These are phyloP conservation scores for Acrobasis suavella DNA, from an alignment of 2,888 invertebrate species.

Conservation along the genomic window DNA sequence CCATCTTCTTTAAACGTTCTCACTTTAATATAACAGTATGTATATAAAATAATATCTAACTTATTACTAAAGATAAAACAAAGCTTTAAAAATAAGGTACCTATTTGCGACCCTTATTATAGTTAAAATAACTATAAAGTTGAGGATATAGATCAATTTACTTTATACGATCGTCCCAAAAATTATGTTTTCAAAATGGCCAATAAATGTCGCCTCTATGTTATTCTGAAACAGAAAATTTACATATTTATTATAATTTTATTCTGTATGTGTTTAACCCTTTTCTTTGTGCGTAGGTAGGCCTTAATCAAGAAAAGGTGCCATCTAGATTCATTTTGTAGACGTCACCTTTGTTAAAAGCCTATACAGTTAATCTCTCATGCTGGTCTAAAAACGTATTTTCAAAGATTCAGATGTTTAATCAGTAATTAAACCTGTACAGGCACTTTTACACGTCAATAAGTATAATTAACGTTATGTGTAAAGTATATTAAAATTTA, in stretches of 20 bases:
- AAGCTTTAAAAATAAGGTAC: neutral
- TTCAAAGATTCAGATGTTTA: too few species aligned
- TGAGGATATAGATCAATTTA: neutral
- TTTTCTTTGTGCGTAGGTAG: neutral
- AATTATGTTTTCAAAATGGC: conserved; percentile 1
- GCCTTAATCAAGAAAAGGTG: conserved; percentile 1
- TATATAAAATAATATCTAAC: too few species aligned
- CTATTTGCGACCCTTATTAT: neutral
- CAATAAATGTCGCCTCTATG: neutral
- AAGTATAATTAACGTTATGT: too few species aligned
- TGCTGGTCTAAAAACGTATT: too few species aligned
- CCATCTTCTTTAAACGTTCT: too few species aligned
- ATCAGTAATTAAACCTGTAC: too few species aligned
- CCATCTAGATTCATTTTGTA: neutral
- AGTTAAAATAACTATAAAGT: neutral
- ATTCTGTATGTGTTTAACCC: neutral
- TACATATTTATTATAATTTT: conserved; percentile 2
- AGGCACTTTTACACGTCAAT: too few species aligned
- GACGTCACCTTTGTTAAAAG: too few species aligned
- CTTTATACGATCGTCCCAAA: neutral
- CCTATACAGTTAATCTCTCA: too few species aligned
- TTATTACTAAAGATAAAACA: neutral
- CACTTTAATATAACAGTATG: neutral
- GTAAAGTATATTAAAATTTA: too few species aligned
- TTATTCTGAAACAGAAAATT: neutral